Base-by-base conservation (phyloP, 2,888 invertebrate genomes). In the Pristionchus mayeri region DNA sequence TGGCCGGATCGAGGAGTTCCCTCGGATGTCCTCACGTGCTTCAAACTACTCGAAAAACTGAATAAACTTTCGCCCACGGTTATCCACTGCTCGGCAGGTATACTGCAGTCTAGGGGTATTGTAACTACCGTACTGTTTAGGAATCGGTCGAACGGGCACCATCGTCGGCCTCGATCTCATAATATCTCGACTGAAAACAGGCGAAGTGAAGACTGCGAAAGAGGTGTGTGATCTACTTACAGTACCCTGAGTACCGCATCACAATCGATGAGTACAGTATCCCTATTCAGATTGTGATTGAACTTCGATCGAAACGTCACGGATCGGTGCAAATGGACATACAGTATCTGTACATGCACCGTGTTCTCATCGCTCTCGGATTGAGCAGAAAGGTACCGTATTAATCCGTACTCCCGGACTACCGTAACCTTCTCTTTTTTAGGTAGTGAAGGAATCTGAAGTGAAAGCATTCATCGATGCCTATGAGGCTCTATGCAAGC, bases 271-370 rank as follows among this genome's bases (percentile, higher is more conserved):
- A 6, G 6, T 57, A 13, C n/a, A 24, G 7, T 21, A 57, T 57
- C 57, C 40, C 21, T 30, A 50, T 86, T 54, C 84, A 89, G 89
- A 88, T 88, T 30, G 86, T 88, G 4, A 63, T 75, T 16, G 89
- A 89, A 13, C 86, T 89, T 1, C 86, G 89, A 40, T 86, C 85
- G 50, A 85, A 84, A 50, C 87, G 89, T 67, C 88, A 88, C 0
- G 88, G 88, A 48, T 88, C 88, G 37, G 87, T 89, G 48, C 89
- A 89, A 76, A 89, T 87, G 37, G 89, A 89, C 60, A 85, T 89
- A 37, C 89, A 89, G 83, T 89, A 89, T 79, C 86, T 89, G 48
- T 89, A 88, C 83, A 88, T 89, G 16, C 86, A 87, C 71, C 87
- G 89, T n/a, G 87, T 88, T 0, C 85, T 89, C 84, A 86, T 88